phyloP scores from a whole-genome alignment of 2,797 vertebrate genomes.

The Poecilia gillii region DNA sequence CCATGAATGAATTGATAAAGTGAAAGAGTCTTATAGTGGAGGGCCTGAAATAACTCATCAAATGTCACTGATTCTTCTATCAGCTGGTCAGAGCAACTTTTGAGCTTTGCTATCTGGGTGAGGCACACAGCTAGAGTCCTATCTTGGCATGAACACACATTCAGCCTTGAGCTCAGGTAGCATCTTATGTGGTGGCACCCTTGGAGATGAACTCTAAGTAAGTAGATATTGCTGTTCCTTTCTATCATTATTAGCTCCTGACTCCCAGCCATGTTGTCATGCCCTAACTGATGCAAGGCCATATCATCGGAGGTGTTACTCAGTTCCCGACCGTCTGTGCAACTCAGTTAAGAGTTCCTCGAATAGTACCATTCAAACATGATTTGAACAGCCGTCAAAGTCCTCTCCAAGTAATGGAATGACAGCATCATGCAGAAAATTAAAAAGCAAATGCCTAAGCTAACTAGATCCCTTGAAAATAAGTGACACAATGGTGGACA shows the following conservation, averaged over 20 bases:
- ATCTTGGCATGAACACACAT: slow-evolving; percentile 82
- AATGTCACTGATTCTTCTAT: slow-evolving; percentile 74
- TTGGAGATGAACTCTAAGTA: slow-evolving; percentile 79
- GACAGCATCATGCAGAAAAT: slow-evolving; percentile 64
- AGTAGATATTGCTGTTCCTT: slow-evolving; percentile 83
- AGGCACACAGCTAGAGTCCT: slow-evolving; percentile 88
- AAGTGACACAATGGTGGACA: slow-evolving; percentile 48
- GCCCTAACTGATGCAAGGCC: slow-evolving; percentile 49
- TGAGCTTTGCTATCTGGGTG: slow-evolving; percentile 76
- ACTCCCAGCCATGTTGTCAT: slow-evolving; percentile 66
- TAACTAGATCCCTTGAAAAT: slow-evolving; percentile 55
- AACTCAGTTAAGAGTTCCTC: slow-evolving; percentile 63
- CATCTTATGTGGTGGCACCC: slow-evolving; percentile 77
- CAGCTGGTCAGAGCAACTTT: slow-evolving; percentile 72
- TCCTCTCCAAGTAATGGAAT: slow-evolving; percentile 71
- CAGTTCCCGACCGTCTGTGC: slow-evolving; percentile 65
- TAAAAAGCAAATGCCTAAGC: slow-evolving; percentile 55
- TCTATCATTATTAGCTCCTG: slow-evolving; percentile 81
- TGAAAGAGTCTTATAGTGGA: slow-evolving; percentile 51
- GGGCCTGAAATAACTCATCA: slow-evolving; percentile 72
- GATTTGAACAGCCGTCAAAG: slow-evolving; percentile 67
- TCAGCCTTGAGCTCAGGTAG: slow-evolving; percentile 86
- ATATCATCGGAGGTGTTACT: slow-evolving; percentile 56
- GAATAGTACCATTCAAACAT: slow-evolving; percentile 65
- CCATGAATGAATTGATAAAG: slow-evolving; percentile 68